Evolutionary conservation across 1,140 invertebrate species (phyloP), one percentile per base, ranked within the genome.

Genomic region (Drosophila novamexicana): DNA sequence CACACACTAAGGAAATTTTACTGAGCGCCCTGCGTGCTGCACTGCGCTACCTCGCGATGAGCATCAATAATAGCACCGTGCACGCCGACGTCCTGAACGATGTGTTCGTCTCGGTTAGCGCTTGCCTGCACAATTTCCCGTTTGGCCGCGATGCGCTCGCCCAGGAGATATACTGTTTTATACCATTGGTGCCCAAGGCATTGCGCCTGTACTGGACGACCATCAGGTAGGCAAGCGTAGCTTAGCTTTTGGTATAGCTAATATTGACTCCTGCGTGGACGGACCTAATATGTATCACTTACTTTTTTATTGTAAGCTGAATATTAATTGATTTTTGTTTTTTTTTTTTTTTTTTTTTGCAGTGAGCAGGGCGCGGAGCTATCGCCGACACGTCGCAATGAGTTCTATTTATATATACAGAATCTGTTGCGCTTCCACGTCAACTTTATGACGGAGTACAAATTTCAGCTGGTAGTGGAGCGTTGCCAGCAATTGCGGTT

Each of bases 351-450:
- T n/a, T 22, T 36, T 7, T 18, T 10, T 49, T 9, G 14, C 32
- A 68, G 70, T 29, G 18, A 71, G 6, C 7, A 29, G 0, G 8
- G 0, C 3, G n/a, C 18, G 6, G 53, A 64, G 1, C 32, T 79
- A 0, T 86, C 83, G 22, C 83, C 83, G 10, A 83, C 83, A 5
- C 67, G 83, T 1, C 84, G 84, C 16, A 88, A 86, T 9, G 76
- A 88, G 4, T 68, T 42, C 7, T 83, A 71, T 8, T 29, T 83
- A 10, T 86, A 67, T 36, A 56, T 88, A 7, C 83, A 86, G 22
- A 86, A 74, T 16, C 47, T 79, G 9, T 14, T 86, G 49, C 79
- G 83, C 5, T 86, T 86, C 10, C 64, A 79, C 52, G 79, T 83
- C 6, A 76, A 71, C 29, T 58, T 73, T 2, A 54, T 88, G 32